Evolutionary conservation across 2,888 invertebrate species (phyloP).

Genomic region (Drosophila picticornis): DNA sequence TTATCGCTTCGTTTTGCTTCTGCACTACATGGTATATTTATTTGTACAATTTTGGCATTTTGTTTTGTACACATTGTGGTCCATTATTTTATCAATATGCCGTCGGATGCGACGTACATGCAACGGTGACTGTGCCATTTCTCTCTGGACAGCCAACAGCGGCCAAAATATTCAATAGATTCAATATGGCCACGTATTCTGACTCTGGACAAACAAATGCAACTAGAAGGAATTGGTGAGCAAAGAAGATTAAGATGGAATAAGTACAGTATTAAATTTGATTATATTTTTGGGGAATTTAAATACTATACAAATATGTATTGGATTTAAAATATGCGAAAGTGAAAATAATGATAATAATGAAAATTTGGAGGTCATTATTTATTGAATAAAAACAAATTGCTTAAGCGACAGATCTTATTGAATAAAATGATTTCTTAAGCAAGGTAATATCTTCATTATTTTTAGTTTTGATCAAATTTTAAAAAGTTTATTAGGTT

Average conservation of each 20-base stretch:
- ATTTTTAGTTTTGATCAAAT: not conserved
- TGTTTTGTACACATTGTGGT: slow-evolving; percentile 61
- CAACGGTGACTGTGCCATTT: slow-evolving; percentile 14
- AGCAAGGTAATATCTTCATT: not conserved
- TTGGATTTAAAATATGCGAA: too few species aligned
- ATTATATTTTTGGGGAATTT: not conserved
- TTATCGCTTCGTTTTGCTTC: slow-evolving; percentile 52
- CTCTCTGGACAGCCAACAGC: slow-evolving; percentile 33
- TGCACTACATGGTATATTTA: slow-evolving; percentile 53
- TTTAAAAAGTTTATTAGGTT: not conserved
- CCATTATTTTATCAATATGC: slow-evolving; percentile 65
- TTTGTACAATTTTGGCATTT: slow-evolving; percentile 56
- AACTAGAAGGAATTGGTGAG: slow-evolving; percentile 17
- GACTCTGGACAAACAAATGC: slow-evolving; percentile 27
- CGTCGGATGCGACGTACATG: slow-evolving; percentile 43
- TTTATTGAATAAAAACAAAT: not conserved
- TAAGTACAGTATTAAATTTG: not conserved
- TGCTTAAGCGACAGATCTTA: not conserved
- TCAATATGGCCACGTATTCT: slow-evolving; percentile 43
- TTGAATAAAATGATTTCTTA: not conserved
- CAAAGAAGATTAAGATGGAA: slow-evolving; percentile 4
- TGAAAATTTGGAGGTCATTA: not conserved
- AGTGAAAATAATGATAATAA: not conserved
- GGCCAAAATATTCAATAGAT: slow-evolving; percentile 49
- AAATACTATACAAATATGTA: not conserved